phyloP scores from a whole-genome alignment of 2,113 vertebrate species.

The Gavia stellata region DNA sequence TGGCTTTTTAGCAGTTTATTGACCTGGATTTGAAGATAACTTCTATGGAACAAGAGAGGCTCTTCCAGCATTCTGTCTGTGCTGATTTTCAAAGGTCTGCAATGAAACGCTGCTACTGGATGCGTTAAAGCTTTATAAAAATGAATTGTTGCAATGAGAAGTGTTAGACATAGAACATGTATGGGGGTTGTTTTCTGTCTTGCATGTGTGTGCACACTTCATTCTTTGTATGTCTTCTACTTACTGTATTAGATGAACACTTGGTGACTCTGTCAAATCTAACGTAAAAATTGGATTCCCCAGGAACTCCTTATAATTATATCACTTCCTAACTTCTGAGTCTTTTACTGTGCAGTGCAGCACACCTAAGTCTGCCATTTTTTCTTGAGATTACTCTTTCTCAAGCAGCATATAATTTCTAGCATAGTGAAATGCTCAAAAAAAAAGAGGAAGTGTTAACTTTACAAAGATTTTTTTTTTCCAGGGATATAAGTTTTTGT shows the following conservation, averaged over 20 bases:
- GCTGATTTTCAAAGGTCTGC: conserved; percentile 16
- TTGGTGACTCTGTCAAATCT: background rate
- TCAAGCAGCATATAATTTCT: background rate
- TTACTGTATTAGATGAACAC: conserved; percentile 43
- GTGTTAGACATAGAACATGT: background rate
- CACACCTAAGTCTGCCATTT: background rate
- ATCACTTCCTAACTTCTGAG: background rate
- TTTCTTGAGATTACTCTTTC: background rate
- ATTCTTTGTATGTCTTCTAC: conserved; percentile 22
- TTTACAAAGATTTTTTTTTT: background rate
- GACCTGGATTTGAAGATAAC: background rate
- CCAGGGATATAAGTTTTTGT: background rate
- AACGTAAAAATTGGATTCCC: background rate
- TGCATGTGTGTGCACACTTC: conserved; percentile 39
- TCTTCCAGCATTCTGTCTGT: background rate
- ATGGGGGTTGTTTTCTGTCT: conserved; percentile 18
- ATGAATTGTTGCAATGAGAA: background rate
- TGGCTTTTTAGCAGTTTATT: background rate
- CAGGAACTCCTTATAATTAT: background rate
- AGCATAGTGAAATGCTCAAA: background rate
- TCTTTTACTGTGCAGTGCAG: background rate
- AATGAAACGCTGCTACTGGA: background rate
- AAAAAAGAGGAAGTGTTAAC: background rate
- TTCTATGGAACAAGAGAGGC: background rate
- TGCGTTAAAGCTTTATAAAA: conserved; percentile 9